A percentile compares a stretch with the other conserved stretches of the same genome.
Conservation (phyloP, 1,140 invertebrate genomes). For the Meloidogyne floridensis region DNA sequence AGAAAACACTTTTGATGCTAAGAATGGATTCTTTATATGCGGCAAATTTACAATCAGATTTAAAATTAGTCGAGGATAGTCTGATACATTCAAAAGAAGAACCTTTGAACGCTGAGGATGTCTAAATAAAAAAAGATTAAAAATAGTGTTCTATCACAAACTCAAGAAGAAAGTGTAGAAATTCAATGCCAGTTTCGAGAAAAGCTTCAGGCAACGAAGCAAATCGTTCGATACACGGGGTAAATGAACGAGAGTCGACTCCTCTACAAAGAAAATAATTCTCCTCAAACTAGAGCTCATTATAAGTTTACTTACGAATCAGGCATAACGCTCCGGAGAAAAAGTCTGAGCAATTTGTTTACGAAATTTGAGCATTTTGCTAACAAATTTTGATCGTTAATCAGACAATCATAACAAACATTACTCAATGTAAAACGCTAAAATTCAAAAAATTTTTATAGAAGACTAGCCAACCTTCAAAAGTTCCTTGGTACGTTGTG, state of each 20-base stretch:
- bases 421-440: conserved; percentile 24
- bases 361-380: conserved; percentile 44
- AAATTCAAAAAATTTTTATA: background rate
- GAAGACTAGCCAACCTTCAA: background rate
- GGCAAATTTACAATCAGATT: conserved; percentile 84
- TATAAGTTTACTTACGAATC: conserved; percentile 48
- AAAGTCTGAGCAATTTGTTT: conserved; percentile 53
- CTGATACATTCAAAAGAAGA: conserved; percentile 77
- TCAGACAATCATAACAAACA: conserved; percentile 44
- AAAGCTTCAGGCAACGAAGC: conserved; percentile 80
- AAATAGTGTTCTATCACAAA: conserved; percentile 38
- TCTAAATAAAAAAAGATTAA: conserved; percentile 78
- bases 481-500: conserved; percentile 16
- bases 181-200: conserved; percentile 64
- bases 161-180: conserved; percentile 50
- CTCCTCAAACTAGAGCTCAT: background rate
- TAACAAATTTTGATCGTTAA: conserved; percentile 42
- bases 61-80: conserved; percentile 83
- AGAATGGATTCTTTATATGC: conserved; percentile 90
- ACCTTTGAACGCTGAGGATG: conserved; percentile 74
- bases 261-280: background rate
- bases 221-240: conserved; percentile 78
- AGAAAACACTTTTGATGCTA: conserved; percentile 78
- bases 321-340: conserved; percentile 46
- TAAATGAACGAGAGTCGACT: conserved; percentile 30